Percentiles rank a stretch among this genome's conserved stretches.
Evolutionary conservation across 2,888 invertebrate genomes (phyloP).

Genomic region (Hermaeophaga mercurialis): DNA sequence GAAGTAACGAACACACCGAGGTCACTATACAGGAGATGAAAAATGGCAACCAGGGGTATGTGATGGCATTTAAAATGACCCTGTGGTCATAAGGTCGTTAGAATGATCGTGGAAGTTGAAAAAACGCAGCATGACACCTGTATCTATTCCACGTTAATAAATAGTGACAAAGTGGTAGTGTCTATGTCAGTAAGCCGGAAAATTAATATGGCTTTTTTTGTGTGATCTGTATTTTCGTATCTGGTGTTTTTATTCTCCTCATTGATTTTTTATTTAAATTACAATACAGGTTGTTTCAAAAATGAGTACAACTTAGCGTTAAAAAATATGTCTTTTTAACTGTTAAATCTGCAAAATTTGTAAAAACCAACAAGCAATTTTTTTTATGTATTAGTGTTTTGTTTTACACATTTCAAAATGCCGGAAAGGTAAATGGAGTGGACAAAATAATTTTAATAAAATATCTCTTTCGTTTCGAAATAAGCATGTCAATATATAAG

Average conservation of each 20-base stretch:
- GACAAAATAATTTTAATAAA: too few species aligned
- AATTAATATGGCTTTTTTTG: slow-evolving; percentile 14
- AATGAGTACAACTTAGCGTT: too few species aligned
- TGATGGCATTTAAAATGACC: slow-evolving; percentile 63
- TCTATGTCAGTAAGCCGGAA: slow-evolving; percentile 4
- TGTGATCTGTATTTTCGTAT: slow-evolving; percentile 1
- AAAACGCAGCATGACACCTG: slow-evolving; percentile 16
- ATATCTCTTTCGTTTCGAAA: too few species aligned
- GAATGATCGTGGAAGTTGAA: background rate
- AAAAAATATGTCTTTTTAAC: too few species aligned
- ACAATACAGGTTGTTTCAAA: too few species aligned
- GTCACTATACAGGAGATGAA: slow-evolving; percentile 81
- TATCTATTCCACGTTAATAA: slow-evolving; percentile 17
- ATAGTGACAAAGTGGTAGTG: slow-evolving; percentile 40
- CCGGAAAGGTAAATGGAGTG: too few species aligned
- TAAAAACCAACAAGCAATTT: too few species aligned
- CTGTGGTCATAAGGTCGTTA: background rate
- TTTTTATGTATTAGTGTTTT: too few species aligned
- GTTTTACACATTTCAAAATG: too few species aligned
- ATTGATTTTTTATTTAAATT: too few species aligned
- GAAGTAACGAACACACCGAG: slow-evolving; percentile 71
- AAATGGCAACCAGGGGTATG: slow-evolving; percentile 78
- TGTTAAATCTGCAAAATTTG: too few species aligned
- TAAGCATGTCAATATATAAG: too few species aligned
- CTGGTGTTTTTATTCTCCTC: slow-evolving; percentile 1